These are phyloP conservation scores for Agrotis segetum DNA, from an alignment of 2,888 invertebrate species.

Conservation along the genomic window DNA sequence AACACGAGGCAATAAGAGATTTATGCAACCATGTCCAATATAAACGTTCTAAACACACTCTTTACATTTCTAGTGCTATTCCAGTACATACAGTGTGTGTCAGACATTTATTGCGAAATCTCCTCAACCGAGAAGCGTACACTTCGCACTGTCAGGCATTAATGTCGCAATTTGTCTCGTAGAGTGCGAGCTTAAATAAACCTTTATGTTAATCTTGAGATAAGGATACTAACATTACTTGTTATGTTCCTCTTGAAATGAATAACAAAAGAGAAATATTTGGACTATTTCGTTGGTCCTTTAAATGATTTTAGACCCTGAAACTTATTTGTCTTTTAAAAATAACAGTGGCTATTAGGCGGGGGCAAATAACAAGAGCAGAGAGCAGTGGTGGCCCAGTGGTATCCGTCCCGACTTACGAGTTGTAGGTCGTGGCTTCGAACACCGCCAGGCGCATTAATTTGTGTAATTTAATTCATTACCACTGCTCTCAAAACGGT, in stretches of 20 bases:
- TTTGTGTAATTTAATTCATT: too few species aligned
- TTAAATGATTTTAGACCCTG: background rate
- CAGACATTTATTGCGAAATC: constrained; percentile 49
- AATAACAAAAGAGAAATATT: background rate
- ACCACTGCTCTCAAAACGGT: too few species aligned
- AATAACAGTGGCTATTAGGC: too few species aligned
- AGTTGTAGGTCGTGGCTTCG: too few species aligned
- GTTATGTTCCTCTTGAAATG: background rate
- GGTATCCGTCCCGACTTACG: too few species aligned
- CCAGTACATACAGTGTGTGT: constrained; percentile 23
- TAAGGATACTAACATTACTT: constrained; percentile 12
- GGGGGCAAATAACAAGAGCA: too few species aligned
- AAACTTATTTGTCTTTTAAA: too few species aligned
- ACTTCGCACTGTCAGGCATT: constrained; percentile 41
- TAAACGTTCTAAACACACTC: background rate
- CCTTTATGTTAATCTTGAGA: constrained; percentile 25
- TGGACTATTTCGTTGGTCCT: background rate
- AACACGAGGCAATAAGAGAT: background rate
- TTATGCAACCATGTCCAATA: background rate
- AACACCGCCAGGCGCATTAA: too few species aligned
- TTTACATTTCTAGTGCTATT: constrained; percentile 6
- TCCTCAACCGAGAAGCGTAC: constrained; percentile 54
- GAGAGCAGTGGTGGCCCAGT: too few species aligned
- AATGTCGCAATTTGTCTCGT: constrained; percentile 52
- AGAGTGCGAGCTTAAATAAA: constrained; percentile 39